phyloP scores from a whole-genome alignment of 2,797 vertebrate genomes.

The Epinephelus coioides region DNA sequence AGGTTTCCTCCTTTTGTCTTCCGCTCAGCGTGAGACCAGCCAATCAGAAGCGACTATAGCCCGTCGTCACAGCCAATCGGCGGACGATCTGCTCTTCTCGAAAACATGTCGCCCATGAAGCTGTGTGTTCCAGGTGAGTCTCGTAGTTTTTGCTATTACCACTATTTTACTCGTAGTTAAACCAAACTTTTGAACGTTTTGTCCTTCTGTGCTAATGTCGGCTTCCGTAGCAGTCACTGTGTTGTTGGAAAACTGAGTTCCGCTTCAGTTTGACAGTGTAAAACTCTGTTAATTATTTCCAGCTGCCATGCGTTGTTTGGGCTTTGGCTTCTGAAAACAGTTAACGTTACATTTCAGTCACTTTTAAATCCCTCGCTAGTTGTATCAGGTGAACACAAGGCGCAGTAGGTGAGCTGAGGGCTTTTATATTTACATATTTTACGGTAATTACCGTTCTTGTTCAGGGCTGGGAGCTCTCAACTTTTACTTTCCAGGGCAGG shows the following conservation, averaged over 20 bases:
- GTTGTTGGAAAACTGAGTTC: not conserved
- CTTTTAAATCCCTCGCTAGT: not conserved
- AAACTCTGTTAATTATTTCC: constrained; percentile 3
- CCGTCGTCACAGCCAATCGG: constrained; percentile 73
- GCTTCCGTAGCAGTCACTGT: not conserved
- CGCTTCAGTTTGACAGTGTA: fast-evolving
- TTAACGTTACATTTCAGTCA: not conserved
- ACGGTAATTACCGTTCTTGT: fast-evolving
- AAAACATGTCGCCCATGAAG: constrained; percentile 90
- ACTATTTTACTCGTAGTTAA: fast-evolving
- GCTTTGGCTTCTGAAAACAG: not conserved
- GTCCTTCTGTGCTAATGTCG: fast-evolving
- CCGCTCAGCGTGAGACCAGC: constrained; percentile 7
- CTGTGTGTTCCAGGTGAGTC: constrained; percentile 89
- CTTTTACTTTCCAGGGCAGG: constrained; percentile 51
- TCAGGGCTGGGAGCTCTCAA: constrained; percentile 19
- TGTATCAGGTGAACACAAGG: not conserved
- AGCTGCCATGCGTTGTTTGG: constrained; percentile 37
- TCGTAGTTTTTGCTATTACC: not conserved
- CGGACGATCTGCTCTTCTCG: constrained; percentile 60
- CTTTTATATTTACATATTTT: fast-evolving
- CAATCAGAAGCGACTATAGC: constrained; percentile 70
- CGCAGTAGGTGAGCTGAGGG: fast-evolving
- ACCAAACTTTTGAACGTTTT: fast-evolving
- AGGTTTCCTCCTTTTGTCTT: not conserved